Conservation (phyloP, 2,888 invertebrate genomes). For the Cancer borealis region DNA sequence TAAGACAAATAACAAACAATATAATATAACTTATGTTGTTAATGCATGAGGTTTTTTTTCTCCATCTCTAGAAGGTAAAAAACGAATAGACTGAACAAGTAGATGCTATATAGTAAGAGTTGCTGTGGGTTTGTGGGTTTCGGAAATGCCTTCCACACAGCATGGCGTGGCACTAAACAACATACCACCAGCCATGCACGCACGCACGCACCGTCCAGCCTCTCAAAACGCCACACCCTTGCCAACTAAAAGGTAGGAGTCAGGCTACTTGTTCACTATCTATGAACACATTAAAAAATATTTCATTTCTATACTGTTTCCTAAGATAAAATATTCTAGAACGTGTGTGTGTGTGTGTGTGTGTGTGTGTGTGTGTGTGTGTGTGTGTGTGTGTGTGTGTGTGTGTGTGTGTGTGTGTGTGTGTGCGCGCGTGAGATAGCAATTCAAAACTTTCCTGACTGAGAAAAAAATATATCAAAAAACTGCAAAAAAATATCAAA, state of each 20-base stretch:
- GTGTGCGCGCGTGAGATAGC: too few relatives aligned
- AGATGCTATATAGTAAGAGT: not conserved
- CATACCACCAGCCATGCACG: not conserved
- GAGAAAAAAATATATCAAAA: not conserved
- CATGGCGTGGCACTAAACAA: not conserved
- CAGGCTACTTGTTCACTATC: not conserved
- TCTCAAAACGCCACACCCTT: too few relatives aligned
- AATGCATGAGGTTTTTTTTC: not conserved
- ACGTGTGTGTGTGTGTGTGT: too few relatives aligned
- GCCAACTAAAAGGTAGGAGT: not conserved
- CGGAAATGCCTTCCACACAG: not conserved
- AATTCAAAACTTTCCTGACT: too few relatives aligned
- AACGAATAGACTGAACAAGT: not conserved
- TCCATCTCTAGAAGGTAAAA: not conserved
- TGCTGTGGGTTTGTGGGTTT: not conserved
- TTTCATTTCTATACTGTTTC: too few relatives aligned
- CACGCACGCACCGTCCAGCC: not conserved
- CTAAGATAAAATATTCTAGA: too few relatives aligned
- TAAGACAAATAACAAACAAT: not conserved
- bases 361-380: too few relatives aligned
- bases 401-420: too few relatives aligned
- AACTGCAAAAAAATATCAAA: not conserved
- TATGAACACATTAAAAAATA: not conserved
- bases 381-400: too few relatives aligned
- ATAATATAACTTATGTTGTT: not conserved